phyloP scores from a whole-genome alignment of 2,113 vertebrate genomes.

The Poeciliopsis retropinna region DNA sequence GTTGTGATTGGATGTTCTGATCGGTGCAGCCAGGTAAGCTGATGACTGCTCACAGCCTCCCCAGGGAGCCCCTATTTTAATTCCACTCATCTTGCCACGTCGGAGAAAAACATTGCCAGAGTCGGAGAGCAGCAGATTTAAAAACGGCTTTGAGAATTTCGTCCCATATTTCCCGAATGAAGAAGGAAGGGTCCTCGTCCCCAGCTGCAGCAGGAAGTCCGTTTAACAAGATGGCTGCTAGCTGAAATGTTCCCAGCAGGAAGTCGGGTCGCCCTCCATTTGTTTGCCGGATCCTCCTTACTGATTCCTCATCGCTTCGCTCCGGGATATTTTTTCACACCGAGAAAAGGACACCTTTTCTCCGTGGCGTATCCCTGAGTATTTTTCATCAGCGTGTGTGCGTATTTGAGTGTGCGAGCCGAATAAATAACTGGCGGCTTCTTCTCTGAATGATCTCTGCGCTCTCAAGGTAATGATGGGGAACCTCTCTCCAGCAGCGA shows the following conservation, averaged over 20 bases:
- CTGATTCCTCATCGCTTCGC: slow-evolving; percentile 5
- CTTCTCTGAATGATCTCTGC: slow-evolving; percentile 51
- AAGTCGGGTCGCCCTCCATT: slow-evolving; percentile 6
- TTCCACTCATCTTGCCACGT: neutral
- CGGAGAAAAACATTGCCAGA: neutral
- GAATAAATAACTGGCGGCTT: slow-evolving; percentile 52
- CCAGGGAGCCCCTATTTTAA: neutral
- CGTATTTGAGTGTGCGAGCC: slow-evolving; percentile 29
- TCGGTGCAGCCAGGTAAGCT: neutral
- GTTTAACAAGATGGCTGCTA: slow-evolving; percentile 12
- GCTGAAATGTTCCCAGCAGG: slow-evolving; percentile 11
- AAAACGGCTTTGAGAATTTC: neutral
- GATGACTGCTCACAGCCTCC: neutral
- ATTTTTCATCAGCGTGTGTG: neutral
- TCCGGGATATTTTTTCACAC: slow-evolving; percentile 19
- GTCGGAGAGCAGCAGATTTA: neutral
- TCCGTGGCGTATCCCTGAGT: slow-evolving; percentile 6
- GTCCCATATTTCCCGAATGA: neutral
- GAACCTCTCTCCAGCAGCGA: slow-evolving; percentile 54
- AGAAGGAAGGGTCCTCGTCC: neutral
- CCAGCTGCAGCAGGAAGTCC: slow-evolving; percentile 12
- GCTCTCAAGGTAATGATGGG: slow-evolving; percentile 62
- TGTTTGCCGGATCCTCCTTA: slow-evolving; percentile 19
- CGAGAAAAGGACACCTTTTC: slow-evolving; percentile 14
- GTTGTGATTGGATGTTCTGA: too few species aligned